Evolutionary conservation across 2,797 vertebrate genomes (phyloP).

Genomic region (Clamator glandarius): DNA sequence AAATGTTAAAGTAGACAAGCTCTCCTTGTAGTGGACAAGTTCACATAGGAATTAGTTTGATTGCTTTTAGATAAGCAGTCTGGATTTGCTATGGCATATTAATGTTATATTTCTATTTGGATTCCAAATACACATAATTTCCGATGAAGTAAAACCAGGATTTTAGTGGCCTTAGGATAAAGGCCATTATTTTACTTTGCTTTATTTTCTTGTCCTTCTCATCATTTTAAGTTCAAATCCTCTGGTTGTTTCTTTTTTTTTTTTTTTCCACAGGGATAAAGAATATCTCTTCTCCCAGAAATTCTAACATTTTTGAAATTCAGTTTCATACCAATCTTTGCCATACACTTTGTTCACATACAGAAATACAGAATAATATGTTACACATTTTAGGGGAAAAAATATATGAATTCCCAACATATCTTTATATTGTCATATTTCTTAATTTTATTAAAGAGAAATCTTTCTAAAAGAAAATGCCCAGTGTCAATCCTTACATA

Average conservation of each 20-base stretch:
- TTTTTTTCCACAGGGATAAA: neutral
- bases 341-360: neutral
- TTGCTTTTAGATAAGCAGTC: neutral
- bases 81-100: neutral
- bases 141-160: neutral
- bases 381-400: neutral
- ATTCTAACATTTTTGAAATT: neutral
- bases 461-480: neutral
- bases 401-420: neutral
- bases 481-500: neutral
- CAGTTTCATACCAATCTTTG: neutral
- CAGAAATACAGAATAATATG: neutral
- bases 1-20: neutral
- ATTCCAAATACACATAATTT: neutral
- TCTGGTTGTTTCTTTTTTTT: no score
- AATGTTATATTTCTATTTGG: neutral
- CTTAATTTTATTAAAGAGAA: neutral
- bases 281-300: neutral
- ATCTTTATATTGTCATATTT: neutral
- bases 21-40: neutral
- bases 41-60: neutral
- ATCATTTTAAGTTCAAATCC: neutral
- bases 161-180: neutral
- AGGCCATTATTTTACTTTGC: neutral
- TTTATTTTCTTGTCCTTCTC: neutral